Evolutionary conservation across 2,888 invertebrate species (phyloP), one percentile per base, ranked within the genome.

Genomic region (Scaptomyza polygonia): DNA sequence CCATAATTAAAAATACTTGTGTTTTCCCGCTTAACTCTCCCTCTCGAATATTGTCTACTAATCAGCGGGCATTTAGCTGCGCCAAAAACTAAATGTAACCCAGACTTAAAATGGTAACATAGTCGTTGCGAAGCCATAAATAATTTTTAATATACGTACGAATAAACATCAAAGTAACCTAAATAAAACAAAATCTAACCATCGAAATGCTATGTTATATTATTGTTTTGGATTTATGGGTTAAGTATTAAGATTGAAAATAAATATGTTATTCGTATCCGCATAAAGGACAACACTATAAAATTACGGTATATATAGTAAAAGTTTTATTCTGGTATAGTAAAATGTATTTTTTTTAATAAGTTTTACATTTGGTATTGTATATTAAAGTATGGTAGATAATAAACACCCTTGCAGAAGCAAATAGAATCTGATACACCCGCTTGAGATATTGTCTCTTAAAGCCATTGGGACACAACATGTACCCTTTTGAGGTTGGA

Each of bases 121-220:
- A 79, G 80, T 83, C 72, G 69, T 83, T 83, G 79, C 72, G 63
- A 58, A 68, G 80, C 80, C 80, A 81, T 81, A 81, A 75, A 74
- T 76, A 74, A 49, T 78, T 66, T 78, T 63, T 76, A 76, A 76
- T 51, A 59, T 36, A 54, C 53, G 53, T 48, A 68, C 43, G 53
- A 51, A 48, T 54, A 55, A 59, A 53, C 39, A 59, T 30, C 51
- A 62, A 71, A 72, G 59, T 72, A 77, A 73, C 66, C 72, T 47
- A 82, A 47, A 47, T 1, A 39, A 48, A 68, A 62, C 79, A 79
- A 85, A 70, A 78, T 85, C 88, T 82, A 82, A 82, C 82, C 64
- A 82, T 72, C 88, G 88, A 82, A 67, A 70, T 30, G 52, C 43
- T 45, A 36, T 42, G 61, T 44, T 47, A 61, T 54, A 51, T 66